Base-by-base conservation (phyloP, 2,888 invertebrate species). In the Drosophila melanosoma region DNA sequence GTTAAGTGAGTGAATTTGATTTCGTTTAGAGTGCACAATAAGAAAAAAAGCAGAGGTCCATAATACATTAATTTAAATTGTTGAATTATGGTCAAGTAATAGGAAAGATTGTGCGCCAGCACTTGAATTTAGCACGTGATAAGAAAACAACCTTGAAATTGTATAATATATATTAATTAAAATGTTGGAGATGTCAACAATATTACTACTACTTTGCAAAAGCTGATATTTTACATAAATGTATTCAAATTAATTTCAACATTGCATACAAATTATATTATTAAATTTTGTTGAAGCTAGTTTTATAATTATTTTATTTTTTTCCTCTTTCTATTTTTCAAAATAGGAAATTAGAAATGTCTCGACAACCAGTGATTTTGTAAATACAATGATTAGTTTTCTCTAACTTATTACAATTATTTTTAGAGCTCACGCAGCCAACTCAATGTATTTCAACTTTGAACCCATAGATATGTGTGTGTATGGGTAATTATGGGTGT, bases 401-500 rank as follows among this genome's bases (percentile, higher is more conserved):
- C 2, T 8, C 7, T 23, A 3, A 45, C 32, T 12, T n/a, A 11
- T 32, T 7, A 1, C 23, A 6, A 29, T 17, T 51, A 29, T 29
- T 17, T 8, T 53, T 17, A 20, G 6, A 57, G 4, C 8, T 51
- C 52, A 42, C 66, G 40, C 11, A 12, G 26, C n/a, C 32, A 20
- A n/a, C 15, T 32, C 53, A 3, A 35, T 12, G 3, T 29, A 17
- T 32, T 38, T 40, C 7, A 5, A 5, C 0, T 29, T 29, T n/a
- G 35, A 38, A 4, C 36, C 5, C 20, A 35, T 20, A 33, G n/a
- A 12, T 49, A 45, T 42, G 32, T 20, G 4, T 32, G 20, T 26
- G 17, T 56, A 38, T 20, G 48, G 29, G 29, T 51, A 60, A 52
- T 57, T 66, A 57, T 62, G 60, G 42, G 48, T 56, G 62, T 69